A percentile compares a stretch with the other conserved stretches of the same genome.
Conservation (phyloP, 2,797 vertebrate species). For the Tolypeutes matacus region DNA sequence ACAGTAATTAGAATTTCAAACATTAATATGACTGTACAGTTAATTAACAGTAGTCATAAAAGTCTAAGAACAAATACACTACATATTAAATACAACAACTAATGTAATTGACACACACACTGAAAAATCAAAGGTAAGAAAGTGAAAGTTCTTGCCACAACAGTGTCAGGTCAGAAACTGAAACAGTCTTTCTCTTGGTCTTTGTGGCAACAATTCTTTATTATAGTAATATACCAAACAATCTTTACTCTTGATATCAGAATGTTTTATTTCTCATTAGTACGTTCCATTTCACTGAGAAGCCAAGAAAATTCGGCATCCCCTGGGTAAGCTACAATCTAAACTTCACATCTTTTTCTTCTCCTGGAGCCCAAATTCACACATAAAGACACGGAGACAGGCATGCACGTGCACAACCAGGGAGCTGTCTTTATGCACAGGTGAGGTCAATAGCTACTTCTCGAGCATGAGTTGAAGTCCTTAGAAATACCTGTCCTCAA, state of each 20-base stretch:
- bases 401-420: background rate
- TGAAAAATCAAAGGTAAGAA: conserved; percentile 67
- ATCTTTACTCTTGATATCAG: background rate
- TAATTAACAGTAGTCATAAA: conserved; percentile 77
- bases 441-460: background rate
- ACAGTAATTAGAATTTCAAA: conserved; percentile 85
- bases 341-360: conserved; percentile 23
- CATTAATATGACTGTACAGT: conserved; percentile 85
- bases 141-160: background rate
- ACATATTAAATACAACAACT: conserved; percentile 76
- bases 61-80: conserved; percentile 74
- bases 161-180: background rate
- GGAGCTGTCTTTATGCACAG: background rate
- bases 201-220: background rate
- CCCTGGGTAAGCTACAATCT: background rate
- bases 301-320: background rate
- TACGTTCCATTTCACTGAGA: conserved; percentile 43
- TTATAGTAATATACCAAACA: background rate
- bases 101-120: conserved; percentile 48
- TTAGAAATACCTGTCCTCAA: background rate
- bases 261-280: conserved; percentile 35
- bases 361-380: conserved; percentile 8
- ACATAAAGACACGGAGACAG: background rate
- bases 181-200: background rate
- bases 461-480: background rate